Evolutionary conservation across 2,113 vertebrate genomes (phyloP), one percentile per base, ranked within the genome.

Genomic region (Mus pahari): DNA sequence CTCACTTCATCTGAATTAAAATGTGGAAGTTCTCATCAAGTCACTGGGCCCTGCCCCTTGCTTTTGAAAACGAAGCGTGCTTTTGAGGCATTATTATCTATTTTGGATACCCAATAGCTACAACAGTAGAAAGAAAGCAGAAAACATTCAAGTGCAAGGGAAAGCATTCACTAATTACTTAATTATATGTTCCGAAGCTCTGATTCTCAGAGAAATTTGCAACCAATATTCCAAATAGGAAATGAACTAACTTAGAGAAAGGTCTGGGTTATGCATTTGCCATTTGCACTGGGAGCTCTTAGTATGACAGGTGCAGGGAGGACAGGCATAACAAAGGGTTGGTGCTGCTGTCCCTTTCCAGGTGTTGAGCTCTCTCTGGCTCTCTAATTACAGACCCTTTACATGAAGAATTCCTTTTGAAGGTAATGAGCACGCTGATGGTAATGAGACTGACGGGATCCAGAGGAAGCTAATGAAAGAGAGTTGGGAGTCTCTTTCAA

Each of bases 351-450:
- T 92, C 26, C 71, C 20, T 87, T 86, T 83, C 24, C 68, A 95
- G 95, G 68, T n/a, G 68, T 78, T 89, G 12, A 3, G 53, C 33
- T 91, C 89, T 91, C 91, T 83, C 68, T 66, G n/a, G 93, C 26
- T 94, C 24, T 50, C 94, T 97, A 95, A 97, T 97, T 95, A 92
- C 39, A 84, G 90, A 50, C 78, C 82, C 70, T 91, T 95, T 77
- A 89, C 90, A 84, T 92, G 94, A 96, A 88, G 91, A 90, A 96
- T 97, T 97, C 92, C 89, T 82, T 97, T 93, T 94, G 96, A 98
- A 96, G 64, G 82, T 87, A 95, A 95, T 74, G 71, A 62, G 68
- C 66, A 28, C 20, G 36, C 58, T 94, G 86, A 95, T 95, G 36
- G 86, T 91, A 95, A 95, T 89, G 90, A 48, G 70, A 90, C 50